These are phyloP conservation scores for Emys orbicularis DNA, from an alignment of 2,797 vertebrate species.

Conservation along the genomic window DNA sequence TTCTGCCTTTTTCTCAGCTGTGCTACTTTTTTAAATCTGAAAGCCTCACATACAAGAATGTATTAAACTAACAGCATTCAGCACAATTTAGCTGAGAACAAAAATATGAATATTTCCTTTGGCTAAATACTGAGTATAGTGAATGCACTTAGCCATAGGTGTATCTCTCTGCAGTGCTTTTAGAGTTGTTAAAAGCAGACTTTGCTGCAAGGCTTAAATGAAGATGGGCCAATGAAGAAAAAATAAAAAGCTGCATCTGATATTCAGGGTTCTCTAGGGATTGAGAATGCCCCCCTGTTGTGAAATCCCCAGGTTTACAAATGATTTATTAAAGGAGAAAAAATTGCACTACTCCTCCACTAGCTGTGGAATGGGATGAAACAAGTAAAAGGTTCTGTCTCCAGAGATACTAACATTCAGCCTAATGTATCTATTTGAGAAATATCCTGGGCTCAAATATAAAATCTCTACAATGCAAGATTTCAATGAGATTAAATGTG, in stretches of 20 bases:
- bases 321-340: conserved; percentile 24
- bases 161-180: not conserved
- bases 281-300: not conserved
- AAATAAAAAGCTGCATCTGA: not conserved
- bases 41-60: not conserved
- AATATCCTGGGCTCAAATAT: not conserved
- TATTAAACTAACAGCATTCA: not conserved
- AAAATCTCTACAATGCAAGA: not conserved
- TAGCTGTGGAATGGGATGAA: not conserved
- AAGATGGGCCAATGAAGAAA: not conserved
- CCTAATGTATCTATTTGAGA: not conserved
- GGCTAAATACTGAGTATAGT: conserved; percentile 9
- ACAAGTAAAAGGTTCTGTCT: not conserved
- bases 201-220: conserved; percentile 45
- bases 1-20: not conserved
- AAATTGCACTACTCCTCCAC: not conserved
- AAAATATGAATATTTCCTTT: not conserved
- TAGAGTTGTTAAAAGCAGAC: conserved; percentile 29
- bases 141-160: not conserved
- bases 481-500: conserved; percentile 29
- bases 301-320: conserved; percentile 10
- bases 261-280: not conserved
- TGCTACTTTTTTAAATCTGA: not conserved
- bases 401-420: not conserved
- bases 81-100: not conserved